Base-by-base conservation (phyloP, 2,888 invertebrate genomes). In the Andrena hattorfiana region DNA sequence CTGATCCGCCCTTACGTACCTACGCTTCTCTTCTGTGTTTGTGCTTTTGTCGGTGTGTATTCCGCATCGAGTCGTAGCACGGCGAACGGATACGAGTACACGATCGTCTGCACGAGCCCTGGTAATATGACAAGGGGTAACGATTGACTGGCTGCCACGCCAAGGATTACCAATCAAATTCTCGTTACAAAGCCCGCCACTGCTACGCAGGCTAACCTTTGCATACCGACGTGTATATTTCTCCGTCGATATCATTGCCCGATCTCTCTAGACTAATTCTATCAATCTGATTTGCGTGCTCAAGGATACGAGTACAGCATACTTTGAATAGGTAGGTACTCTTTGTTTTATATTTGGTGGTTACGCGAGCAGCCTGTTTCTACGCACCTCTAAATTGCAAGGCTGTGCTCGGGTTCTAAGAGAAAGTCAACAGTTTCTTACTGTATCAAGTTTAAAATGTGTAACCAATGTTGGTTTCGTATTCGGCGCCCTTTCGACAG, bases 101-200 rank as follows among this genome's bases (percentile, higher is more conserved):
- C 66, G 77, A 49, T 23, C 49, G 76, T 63, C 54, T 66, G 69
- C 73, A 67, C 54, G 76, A 75, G 71, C 30, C 26, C 49, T 20
- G 69, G 74, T 88, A 81, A 82, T 77, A 81, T 75, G 79, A 85
- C 79, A 90, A 91, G 88, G 84, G 88, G 86, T 89, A 87, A 83
- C 86, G 86, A 90, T 90, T 88, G 86, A 86, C 88, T 89, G 88
- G 85, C 80, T 87, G 86, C 82, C 75, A 83, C 77, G 69, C 83
- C 87, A 85, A 89, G 88, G 86, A 90, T 89, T 86, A 85, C 87
- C 88, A 89, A 89, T 90, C 89, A 89, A 91, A 90, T 91, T 88
- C 82, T 77, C 83, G 81, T 81, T 77, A 83, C 85, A 88, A 90
- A 89, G 83, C 82, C 75, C 71, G 70, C 69, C 71, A 71, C 60